Conservation (phyloP, 2,113 vertebrate species). For the Cepphus grylle region DNA sequence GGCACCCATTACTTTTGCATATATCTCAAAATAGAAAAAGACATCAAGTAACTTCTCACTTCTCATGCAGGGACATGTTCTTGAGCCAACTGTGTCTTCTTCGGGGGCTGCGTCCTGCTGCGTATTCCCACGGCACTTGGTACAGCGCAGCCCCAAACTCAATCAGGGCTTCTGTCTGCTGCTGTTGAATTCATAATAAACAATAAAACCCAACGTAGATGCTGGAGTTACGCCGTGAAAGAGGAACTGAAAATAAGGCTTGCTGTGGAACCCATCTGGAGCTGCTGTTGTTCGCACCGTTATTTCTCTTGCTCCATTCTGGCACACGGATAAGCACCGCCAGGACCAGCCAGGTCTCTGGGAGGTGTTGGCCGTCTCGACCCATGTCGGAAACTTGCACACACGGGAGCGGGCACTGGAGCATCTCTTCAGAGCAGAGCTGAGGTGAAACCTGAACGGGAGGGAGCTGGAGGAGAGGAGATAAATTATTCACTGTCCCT, state of each 20-base stretch:
- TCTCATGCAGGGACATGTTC: neutral
- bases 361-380: neutral
- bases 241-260: neutral
- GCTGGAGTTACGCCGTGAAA: neutral
- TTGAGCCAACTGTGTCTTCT: neutral
- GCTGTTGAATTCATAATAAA: neutral
- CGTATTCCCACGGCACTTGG: neutral
- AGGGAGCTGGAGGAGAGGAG: neutral
- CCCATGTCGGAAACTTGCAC: neutral
- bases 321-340: neutral
- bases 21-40: neutral
- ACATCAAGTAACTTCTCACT: neutral
- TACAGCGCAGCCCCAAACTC: neutral
- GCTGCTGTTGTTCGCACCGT: neutral
- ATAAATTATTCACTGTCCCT: slow-evolving; percentile 20
- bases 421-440: neutral
- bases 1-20: neutral
- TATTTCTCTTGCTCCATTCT: neutral
- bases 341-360: neutral
- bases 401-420: neutral
- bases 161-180: neutral
- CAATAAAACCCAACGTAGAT: neutral
- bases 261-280: neutral
- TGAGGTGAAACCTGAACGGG: neutral
- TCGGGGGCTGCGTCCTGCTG: neutral